These are phyloP conservation scores for Steinernema khuongi DNA, from an alignment of 1,140 invertebrate species.

Conservation along the genomic window DNA sequence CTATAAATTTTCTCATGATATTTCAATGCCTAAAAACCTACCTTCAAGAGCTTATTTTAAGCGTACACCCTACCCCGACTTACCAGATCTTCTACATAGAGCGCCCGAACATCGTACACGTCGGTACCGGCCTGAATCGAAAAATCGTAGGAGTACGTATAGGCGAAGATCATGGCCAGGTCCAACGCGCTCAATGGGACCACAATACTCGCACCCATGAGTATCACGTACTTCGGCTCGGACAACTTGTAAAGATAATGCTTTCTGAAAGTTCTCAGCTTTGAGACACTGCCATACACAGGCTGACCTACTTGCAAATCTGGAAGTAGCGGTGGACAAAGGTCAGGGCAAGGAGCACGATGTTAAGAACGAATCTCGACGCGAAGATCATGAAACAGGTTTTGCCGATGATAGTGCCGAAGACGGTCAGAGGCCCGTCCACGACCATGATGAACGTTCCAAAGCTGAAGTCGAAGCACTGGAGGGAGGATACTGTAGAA, in stretches of 20 bases:
- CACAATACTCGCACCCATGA: background rate
- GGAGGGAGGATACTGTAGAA: too few species aligned
- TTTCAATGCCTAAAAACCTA: too few species aligned
- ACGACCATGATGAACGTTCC: background rate
- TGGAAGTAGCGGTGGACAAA: background rate
- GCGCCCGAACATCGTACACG: background rate
- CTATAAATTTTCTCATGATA: too few species aligned
- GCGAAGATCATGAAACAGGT: background rate
- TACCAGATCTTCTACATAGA: background rate
- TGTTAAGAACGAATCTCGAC: background rate
- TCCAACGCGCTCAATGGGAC: background rate
- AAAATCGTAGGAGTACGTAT: background rate
- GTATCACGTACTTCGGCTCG: background rate
- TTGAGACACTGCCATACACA: background rate
- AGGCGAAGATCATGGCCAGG: background rate
- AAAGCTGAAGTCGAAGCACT: slow-evolving; percentile 1
- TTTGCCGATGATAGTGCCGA: background rate
- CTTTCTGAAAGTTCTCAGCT: background rate
- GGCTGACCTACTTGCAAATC: background rate
- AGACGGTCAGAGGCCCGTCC: background rate
- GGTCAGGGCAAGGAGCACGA: background rate
- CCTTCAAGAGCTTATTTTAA: too few species aligned
- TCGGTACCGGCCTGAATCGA: background rate
- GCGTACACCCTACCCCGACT: background rate
- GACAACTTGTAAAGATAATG: background rate